phyloP scores from a whole-genome alignment of 2,888 invertebrate species.

The Perizoma flavofasciatum region DNA sequence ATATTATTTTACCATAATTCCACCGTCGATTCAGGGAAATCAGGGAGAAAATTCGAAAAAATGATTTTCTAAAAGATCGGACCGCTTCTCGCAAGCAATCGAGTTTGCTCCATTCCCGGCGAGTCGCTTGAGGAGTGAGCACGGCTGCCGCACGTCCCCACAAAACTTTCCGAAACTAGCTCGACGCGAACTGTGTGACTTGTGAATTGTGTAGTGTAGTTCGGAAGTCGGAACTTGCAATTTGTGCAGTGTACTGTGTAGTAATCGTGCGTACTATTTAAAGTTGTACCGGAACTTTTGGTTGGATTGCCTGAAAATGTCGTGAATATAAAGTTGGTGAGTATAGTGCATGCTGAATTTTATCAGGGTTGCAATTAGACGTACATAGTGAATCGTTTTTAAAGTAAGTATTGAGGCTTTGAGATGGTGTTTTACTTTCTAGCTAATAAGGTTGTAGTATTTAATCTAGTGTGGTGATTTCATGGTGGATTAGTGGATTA shows the following conservation, averaged over 20 bases:
- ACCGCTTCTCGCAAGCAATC: slow-evolving; percentile 14
- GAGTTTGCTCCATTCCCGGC: slow-evolving; percentile 23
- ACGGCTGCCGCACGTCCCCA: slow-evolving; percentile 22
- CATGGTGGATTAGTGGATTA: no score
- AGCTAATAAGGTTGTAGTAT: no score
- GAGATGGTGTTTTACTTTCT: no score
- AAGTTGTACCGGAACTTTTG: slow-evolving; percentile 36
- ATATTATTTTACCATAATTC: no score
- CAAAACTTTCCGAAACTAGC: slow-evolving; percentile 34
- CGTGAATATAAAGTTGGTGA: slow-evolving; percentile 25
- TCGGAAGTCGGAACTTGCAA: slow-evolving; percentile 52
- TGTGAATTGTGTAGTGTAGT: slow-evolving; percentile 42
- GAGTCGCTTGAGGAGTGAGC: slow-evolving; percentile 23
- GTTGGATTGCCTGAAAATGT: slow-evolving; percentile 37
- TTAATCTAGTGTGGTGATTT: no score
- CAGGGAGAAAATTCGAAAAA: no score
- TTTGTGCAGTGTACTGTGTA: slow-evolving; percentile 55
- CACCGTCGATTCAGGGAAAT: no score
- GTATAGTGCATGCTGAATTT: slow-evolving; percentile 15
- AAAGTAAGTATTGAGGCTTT: no score
- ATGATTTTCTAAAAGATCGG: not conserved
- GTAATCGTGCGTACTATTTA: slow-evolving; percentile 34
- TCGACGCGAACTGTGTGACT: slow-evolving; percentile 24
- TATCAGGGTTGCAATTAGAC: not conserved
- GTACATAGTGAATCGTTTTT: no score